Evolutionary conservation across 2,113 vertebrate species (phyloP).

Genomic region (Odocoileus hemionus): DNA sequence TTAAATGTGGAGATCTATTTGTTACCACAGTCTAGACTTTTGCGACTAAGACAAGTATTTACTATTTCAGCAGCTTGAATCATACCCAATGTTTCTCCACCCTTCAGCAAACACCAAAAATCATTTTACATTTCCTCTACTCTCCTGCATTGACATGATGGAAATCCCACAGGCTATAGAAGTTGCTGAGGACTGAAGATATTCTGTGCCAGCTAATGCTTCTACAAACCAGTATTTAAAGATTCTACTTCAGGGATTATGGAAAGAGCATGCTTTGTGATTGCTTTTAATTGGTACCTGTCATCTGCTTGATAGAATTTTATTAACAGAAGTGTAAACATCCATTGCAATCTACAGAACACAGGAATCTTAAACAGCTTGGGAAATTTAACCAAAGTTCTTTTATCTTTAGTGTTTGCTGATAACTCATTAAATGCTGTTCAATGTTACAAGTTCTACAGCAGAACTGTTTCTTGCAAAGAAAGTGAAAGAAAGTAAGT

Average conservation of each 20-base stretch:
- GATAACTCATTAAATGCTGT: conserved; percentile 58
- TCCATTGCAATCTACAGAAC: conserved; percentile 45
- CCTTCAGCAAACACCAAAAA: not conserved
- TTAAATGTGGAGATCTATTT: not conserved
- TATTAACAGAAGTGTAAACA: conserved; percentile 64
- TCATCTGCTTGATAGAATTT: conserved; percentile 61
- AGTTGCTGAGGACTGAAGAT: conserved; percentile 15
- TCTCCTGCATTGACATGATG: not conserved
- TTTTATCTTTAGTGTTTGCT: conserved; percentile 52
- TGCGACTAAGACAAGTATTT: not conserved
- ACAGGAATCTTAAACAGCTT: conserved; percentile 54
- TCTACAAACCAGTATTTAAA: conserved; percentile 8
- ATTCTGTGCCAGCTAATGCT: not conserved
- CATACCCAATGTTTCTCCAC: not conserved
- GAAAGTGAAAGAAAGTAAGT: not conserved
- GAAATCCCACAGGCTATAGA: not conserved
- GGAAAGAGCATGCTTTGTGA: conserved; percentile 6
- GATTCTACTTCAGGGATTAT: not conserved
- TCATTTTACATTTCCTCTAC: not conserved
- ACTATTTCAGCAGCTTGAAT: not conserved
- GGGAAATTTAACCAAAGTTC: conserved; percentile 64
- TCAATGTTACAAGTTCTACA: not conserved
- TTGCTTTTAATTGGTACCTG: conserved; percentile 62
- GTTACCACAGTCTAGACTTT: not conserved
- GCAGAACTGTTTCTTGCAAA: conserved; percentile 42